phyloP scores from a whole-genome alignment of 2,113 vertebrate species.

The Morone saxatilis region DNA sequence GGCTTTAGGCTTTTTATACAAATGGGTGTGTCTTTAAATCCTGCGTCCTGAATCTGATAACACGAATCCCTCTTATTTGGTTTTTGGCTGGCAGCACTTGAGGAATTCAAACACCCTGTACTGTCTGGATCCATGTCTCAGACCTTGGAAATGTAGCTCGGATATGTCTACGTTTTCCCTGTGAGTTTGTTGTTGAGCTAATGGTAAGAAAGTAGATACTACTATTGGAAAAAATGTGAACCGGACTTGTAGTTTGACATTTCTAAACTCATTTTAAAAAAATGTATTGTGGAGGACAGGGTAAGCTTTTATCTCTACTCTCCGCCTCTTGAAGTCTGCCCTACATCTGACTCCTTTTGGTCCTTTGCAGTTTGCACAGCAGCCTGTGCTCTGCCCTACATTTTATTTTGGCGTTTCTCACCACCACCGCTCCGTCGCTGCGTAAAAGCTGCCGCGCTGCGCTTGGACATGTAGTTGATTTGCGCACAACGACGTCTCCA shows the following conservation, averaged over 20 bases:
- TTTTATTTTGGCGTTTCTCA: constrained; percentile 48
- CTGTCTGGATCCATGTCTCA: constrained; percentile 1
- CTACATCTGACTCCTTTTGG: constrained; percentile 46
- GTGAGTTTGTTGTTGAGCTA: not conserved
- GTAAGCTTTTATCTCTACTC: constrained; percentile 37
- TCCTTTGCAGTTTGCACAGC: constrained; percentile 45
- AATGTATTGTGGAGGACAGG: not conserved
- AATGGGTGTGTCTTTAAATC: constrained; percentile 44
- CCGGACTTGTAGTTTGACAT: not conserved
- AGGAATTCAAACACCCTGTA: not conserved
- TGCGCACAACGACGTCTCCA: constrained; percentile 39
- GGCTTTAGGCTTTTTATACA: not conserved
- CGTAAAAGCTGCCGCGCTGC: constrained; percentile 58
- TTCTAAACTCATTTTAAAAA: not conserved
- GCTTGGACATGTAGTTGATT: constrained; percentile 62
- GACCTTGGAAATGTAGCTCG: not conserved
- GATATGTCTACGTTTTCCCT: not conserved
- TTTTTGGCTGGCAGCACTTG: not conserved
- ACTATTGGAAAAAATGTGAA: not conserved
- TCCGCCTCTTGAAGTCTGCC: constrained; percentile 66
- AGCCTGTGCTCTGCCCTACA: constrained; percentile 61
- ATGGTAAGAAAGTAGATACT: no score
- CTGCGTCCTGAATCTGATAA: constrained; percentile 23
- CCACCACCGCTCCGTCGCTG: constrained; percentile 25
- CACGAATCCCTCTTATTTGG: constrained; percentile 5